Evolutionary conservation across 1,140 invertebrate genomes (phyloP).

Genomic region (Sogatella furcifera): DNA sequence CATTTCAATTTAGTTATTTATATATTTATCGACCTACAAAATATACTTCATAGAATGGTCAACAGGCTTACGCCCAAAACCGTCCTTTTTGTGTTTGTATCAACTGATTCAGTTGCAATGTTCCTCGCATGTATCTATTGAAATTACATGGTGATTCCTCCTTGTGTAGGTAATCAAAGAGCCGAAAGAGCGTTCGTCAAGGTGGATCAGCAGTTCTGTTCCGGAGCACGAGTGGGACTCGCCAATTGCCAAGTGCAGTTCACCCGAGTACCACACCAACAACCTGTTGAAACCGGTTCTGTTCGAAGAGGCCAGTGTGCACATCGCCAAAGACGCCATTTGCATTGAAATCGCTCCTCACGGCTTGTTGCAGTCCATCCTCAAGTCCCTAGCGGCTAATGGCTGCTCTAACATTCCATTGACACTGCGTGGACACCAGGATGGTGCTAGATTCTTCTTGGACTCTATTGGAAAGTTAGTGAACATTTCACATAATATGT

Average conservation of each 20-base stretch:
- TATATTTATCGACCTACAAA: too few relatives aligned
- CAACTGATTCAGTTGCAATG: too few relatives aligned
- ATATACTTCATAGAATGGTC: too few relatives aligned
- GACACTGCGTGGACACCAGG: constrained; percentile 38
- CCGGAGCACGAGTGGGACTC: constrained; percentile 34
- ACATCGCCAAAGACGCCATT: constrained; percentile 45
- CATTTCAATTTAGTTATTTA: too few relatives aligned
- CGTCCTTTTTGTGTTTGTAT: too few relatives aligned
- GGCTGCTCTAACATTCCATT: constrained; percentile 42
- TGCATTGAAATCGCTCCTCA: constrained; percentile 49
- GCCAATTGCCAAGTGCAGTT: constrained; percentile 39
- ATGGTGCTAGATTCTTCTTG: constrained; percentile 39
- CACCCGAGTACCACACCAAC: constrained; percentile 55
- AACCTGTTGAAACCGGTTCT: constrained; percentile 46
- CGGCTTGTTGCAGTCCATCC: constrained; percentile 44
- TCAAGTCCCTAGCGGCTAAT: constrained; percentile 40
- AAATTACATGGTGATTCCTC: neutral
- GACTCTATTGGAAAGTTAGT: constrained; percentile 42
- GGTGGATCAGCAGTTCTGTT: constrained; percentile 53
- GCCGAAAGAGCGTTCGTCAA: constrained; percentile 37
- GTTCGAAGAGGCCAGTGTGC: constrained; percentile 45
- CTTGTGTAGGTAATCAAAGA: constrained; percentile 36
- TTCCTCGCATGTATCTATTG: neutral
- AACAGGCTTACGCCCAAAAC: too few relatives aligned
- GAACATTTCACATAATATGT: too few relatives aligned